phyloP scores from a whole-genome alignment of 2,113 vertebrate genomes.

The Erythrolamprus reginae region DNA sequence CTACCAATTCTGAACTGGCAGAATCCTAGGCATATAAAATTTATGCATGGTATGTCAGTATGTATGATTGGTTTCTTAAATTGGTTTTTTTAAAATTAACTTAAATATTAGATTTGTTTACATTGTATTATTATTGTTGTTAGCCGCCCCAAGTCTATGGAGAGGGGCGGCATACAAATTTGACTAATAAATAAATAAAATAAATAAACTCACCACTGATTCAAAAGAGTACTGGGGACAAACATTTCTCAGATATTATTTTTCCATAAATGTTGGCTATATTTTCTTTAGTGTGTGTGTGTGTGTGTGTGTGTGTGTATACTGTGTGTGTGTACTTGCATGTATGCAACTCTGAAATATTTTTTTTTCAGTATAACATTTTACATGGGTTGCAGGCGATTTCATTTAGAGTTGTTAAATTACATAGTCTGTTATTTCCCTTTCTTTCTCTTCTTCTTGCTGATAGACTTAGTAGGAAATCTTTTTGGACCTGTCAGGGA shows the following conservation, averaged over 20 bases:
- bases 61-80: no score
- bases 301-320: not conserved
- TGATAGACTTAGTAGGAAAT: not conserved
- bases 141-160: no score
- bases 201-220: no score
- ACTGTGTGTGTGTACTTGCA: not conserved
- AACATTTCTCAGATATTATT: not conserved
- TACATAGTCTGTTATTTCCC: not conserved
- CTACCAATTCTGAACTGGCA: no score
- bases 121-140: no score
- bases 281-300: no score
- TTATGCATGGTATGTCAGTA: no score
- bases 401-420: slow-evolving; percentile 2
- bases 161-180: no score
- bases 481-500: not conserved
- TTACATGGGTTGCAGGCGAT: slow-evolving; percentile 3
- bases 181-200: no score
- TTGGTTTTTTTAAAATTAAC: no score
- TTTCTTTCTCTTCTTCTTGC: not conserved
- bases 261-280: not conserved
- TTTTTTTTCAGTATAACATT: slow-evolving; percentile 3
- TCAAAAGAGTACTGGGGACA: not conserved
- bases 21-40: no score
- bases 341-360: not conserved
- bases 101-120: no score